A percentile compares a stretch with the other conserved stretches of the same genome.
These are phyloP conservation scores for Brachyhypopomus occidentalis DNA, from an alignment of 2,113 vertebrate species.

Conservation along the genomic window DNA sequence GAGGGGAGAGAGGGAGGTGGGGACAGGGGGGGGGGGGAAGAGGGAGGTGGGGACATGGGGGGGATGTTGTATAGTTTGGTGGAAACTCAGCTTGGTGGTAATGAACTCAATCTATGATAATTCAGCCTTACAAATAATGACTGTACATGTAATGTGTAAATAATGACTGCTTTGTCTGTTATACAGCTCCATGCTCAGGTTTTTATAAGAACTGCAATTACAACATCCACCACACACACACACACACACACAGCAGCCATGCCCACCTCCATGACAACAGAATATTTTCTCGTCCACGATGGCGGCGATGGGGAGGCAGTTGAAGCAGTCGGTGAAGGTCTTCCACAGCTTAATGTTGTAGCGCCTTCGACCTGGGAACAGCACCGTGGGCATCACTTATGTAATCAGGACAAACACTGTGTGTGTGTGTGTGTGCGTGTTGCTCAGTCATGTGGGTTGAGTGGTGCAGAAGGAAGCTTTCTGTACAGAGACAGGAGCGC, in stretches of 20 bases:
- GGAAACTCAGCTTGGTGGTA: too few relatives aligned
- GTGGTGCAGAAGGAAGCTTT: background rate
- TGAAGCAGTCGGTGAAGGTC: constrained; percentile 86
- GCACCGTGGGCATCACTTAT: background rate
- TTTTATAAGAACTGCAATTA: background rate
- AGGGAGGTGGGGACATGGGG: too few relatives aligned
- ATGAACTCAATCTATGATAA: too few relatives aligned
- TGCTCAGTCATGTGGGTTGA: background rate
- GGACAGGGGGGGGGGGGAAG: background rate
- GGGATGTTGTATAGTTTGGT: too few relatives aligned
- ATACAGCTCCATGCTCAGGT: background rate
- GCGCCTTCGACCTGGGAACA: constrained; percentile 77
- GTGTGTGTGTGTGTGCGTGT: background rate
- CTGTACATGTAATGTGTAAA: background rate
- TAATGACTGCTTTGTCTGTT: background rate
- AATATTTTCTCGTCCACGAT: constrained; percentile 88
- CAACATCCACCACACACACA: too few relatives aligned
- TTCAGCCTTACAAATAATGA: background rate
- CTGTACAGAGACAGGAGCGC: constrained; percentile 10
- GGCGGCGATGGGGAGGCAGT: constrained; percentile 83
- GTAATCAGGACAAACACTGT: background rate
- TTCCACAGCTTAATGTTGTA: constrained; percentile 90
- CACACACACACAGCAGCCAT: background rate
- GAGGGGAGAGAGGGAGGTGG: too few relatives aligned
- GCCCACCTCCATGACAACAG: constrained; percentile 83